phyloP scores from a whole-genome alignment of 2,113 vertebrate species.

The Hymenochirus boettgeri region DNA sequence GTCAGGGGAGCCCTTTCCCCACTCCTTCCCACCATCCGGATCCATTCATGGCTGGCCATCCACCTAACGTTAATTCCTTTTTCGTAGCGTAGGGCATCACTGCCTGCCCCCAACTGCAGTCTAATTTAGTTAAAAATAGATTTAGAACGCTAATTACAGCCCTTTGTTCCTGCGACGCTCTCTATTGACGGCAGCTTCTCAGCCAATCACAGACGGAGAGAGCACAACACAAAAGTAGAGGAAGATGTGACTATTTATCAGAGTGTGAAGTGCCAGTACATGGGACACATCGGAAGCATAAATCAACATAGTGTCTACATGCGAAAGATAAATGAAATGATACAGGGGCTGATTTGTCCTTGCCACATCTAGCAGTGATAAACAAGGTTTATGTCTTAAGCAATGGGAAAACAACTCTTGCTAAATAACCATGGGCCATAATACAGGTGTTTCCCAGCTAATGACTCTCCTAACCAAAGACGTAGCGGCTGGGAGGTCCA shows the following conservation, averaged over 20 bases:
- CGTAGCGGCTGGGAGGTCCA: too few species aligned
- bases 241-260: slow-evolving; percentile 24
- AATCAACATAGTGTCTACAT: slow-evolving; percentile 13
- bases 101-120: too few species aligned
- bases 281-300: slow-evolving; percentile 18
- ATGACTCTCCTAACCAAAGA: too few species aligned
- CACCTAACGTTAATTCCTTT: too few species aligned
- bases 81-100: too few species aligned
- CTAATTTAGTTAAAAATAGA: too few species aligned
- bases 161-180: too few species aligned
- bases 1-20: too few species aligned
- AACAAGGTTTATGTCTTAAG: slow-evolving; percentile 31
- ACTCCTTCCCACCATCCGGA: too few species aligned
- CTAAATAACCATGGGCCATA: slow-evolving; percentile 1
- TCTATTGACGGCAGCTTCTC: too few species aligned
- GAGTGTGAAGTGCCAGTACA: slow-evolving; percentile 17
- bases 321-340: slow-evolving; percentile 25
- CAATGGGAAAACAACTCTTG: slow-evolving; percentile 8
- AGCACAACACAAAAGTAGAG: slow-evolving; percentile 15
- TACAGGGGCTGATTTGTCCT: slow-evolving; percentile 34
- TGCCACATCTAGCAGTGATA: slow-evolving; percentile 29
- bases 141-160: too few species aligned
- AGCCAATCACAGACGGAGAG: slow-evolving; percentile 8
- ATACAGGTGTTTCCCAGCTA: neutral
- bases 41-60: too few species aligned